Evolutionary conservation across 2,888 invertebrate species (phyloP).

Genomic region (Crossocerus cetratus): DNA sequence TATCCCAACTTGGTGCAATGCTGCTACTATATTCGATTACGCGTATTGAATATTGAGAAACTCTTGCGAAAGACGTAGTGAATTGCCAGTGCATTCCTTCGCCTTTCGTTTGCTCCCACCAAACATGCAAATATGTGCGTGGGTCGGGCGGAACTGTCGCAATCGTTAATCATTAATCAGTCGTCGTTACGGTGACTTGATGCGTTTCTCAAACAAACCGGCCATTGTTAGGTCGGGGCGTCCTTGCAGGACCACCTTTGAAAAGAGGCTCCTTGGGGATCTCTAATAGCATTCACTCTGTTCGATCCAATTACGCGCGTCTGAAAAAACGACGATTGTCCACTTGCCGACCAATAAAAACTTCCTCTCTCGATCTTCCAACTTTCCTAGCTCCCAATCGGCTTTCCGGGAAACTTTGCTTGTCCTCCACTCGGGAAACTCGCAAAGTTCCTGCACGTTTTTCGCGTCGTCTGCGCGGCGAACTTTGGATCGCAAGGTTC

Average conservation of each 20-base stretch:
- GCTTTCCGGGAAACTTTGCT: too few species aligned
- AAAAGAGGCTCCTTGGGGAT: neutral
- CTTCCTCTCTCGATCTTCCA: too few species aligned
- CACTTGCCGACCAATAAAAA: too few species aligned
- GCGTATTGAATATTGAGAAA: too few species aligned
- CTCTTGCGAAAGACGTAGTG: too few species aligned
- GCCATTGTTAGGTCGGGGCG: neutral
- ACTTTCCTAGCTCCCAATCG: too few species aligned
- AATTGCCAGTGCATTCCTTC: too few species aligned
- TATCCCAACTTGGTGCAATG: too few species aligned
- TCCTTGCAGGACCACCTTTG: neutral
- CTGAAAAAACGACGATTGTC: neutral
- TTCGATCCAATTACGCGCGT: neutral
- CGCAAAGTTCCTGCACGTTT: neutral
- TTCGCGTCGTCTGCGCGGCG: neutral
- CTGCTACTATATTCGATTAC: too few species aligned
- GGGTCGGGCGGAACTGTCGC: neutral
- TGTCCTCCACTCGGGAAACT: neutral
- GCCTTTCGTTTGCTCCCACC: too few species aligned
- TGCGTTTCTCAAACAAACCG: neutral
- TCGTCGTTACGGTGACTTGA: neutral
- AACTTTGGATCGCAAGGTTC: neutral
- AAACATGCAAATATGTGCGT: too few species aligned
- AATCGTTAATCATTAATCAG: constrained; percentile 1
- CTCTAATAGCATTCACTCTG: neutral